Base-by-base conservation (phyloP, 2,888 invertebrate species). In the Lasioglossum malachurum region DNA sequence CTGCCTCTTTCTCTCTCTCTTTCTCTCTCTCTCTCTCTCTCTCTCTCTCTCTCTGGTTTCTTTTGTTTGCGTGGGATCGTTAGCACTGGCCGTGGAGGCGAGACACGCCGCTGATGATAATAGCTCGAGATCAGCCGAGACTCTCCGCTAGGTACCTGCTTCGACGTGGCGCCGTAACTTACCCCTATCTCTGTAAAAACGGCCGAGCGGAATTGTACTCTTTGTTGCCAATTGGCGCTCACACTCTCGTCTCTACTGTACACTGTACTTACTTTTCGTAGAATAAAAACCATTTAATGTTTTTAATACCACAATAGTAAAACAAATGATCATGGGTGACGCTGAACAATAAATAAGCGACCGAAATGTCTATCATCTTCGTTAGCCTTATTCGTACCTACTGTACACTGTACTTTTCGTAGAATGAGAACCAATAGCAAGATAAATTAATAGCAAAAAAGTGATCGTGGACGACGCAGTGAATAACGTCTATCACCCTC, bases 41-140 rank as follows among this genome's bases (percentile, higher is more conserved):
- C 31, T 31, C 31, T 19, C 7, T 12, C 14, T 14, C 14, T 64
- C 31, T 35, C 2, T n/a, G 14, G 46, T n/a, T 74, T 38, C 27
- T 75, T 72, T 75, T 60, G 69, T 71, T 69, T 44, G 71, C 53
- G 16, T 44, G 71, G 57, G 38, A 74, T 79, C 73, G 64, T n/a
- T n/a, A 10, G 38, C 16, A 31, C 57, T 31, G 57, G 31, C 31
- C 44, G 10, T 23, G n/a, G 19, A 79, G 73, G 72, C 38, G 72
- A 44, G 31, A 35, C 31, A 46, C 64, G 76, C 31, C 31, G 44
- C 41, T 46, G 64, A 46, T 27, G 64, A 67, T 67, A 67, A 76
- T 76, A 41, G 64, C 44, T 41, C 64, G n/a, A 31, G 76, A 76
- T 76, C 31, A 41, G 64, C 64, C 46, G 64, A 31, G 31, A 27